Percentiles rank a stretch among this genome's conserved stretches.
Evolutionary conservation across 1,140 invertebrate species (phyloP).

Genomic region (Colletes latitarsis): DNA sequence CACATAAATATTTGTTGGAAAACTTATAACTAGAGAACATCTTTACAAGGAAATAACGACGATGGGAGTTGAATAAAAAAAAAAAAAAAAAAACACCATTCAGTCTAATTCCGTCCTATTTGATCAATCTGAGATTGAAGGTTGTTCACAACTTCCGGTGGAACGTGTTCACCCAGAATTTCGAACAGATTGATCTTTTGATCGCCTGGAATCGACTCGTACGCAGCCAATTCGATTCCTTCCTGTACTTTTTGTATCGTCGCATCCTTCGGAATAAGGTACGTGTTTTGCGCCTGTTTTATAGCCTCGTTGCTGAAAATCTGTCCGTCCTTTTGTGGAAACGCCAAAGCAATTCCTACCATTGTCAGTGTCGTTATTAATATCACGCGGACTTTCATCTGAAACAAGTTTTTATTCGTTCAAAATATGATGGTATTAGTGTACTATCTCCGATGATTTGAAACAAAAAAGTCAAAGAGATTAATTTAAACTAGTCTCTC

Average conservation of each 20-base stretch:
- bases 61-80: neutral
- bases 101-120: conserved; percentile 85
- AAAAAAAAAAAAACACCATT: neutral
- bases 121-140: conserved; percentile 90
- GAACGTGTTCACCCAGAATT: conserved; percentile 90
- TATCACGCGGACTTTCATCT: conserved; percentile 72
- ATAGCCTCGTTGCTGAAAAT: conserved; percentile 92
- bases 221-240: conserved; percentile 90
- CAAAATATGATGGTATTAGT: no score
- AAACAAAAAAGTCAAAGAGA: no score
- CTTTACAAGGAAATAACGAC: conserved; percentile 49
- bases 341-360: conserved; percentile 81
- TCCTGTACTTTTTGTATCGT: conserved; percentile 92
- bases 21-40: conserved; percentile 32
- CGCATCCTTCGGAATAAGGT: conserved; percentile 91
- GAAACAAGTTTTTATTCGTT: conserved; percentile 11
- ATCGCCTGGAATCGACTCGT: conserved; percentile 91
- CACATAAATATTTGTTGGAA: conserved; percentile 65
- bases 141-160: conserved; percentile 92
- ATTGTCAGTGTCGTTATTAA: conserved; percentile 76
- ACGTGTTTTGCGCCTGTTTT: conserved; percentile 90
- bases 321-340: conserved; percentile 87
- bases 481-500: no score
- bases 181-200: conserved; percentile 91
- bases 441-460: no score